These are phyloP conservation scores for Arothron firmamentum DNA, from an alignment of 2,113 vertebrate genomes.

Conservation along the genomic window DNA sequence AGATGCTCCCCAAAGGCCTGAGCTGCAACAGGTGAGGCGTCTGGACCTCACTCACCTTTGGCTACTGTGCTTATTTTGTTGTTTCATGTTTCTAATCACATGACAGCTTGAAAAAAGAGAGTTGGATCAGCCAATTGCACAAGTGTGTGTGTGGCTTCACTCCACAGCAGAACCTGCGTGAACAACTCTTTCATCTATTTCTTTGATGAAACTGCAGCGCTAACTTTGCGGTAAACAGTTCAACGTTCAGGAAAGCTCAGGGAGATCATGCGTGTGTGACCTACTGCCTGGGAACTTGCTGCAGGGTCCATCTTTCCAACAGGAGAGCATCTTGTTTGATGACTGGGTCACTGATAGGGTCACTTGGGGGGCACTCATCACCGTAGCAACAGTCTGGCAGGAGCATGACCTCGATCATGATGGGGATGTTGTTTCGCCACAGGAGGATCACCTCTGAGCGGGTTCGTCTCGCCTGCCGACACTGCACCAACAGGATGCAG, in stretches of 20 bases:
- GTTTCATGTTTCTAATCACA: too few species aligned
- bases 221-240: not conserved
- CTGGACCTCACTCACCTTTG: too few species aligned
- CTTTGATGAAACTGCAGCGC: not conserved
- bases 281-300: slow-evolving; percentile 94
- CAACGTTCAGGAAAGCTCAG: too few species aligned
- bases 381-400: slow-evolving; percentile 98
- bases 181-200: not conserved
- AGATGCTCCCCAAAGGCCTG: too few species aligned
- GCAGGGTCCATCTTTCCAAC: slow-evolving; percentile 95
- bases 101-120: too few species aligned
- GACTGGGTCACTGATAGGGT: slow-evolving; percentile 91
- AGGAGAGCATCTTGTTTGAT: slow-evolving; percentile 94
- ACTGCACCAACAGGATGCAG: slow-evolving; percentile 69
- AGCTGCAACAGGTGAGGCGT: too few species aligned
- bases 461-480: slow-evolving; percentile 90
- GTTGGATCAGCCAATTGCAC: too few species aligned
- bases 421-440: slow-evolving; percentile 94
- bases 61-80: too few species aligned
- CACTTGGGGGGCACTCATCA: slow-evolving; percentile 86
- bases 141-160: too few species aligned
- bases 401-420: slow-evolving; percentile 99
- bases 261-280: slow-evolving; percentile 13
- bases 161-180: too few species aligned
- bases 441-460: slow-evolving; percentile 91